phyloP scores from a whole-genome alignment of 2,113 vertebrate genomes.

The Sinocyclocheilus rhinocerous region DNA sequence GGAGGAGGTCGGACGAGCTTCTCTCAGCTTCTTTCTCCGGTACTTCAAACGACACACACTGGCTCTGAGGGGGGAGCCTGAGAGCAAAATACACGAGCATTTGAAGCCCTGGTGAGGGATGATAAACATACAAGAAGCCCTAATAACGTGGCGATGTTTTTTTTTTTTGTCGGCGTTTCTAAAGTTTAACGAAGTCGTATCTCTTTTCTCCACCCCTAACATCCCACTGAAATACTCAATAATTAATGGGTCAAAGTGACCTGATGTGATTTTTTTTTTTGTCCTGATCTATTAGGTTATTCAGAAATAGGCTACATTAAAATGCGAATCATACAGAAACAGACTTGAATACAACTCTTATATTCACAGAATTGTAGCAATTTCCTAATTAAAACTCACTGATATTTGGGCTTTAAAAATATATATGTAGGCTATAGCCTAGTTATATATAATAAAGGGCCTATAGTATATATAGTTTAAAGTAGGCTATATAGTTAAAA shows the following conservation, averaged over 20 bases:
- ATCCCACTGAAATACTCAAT: slow-evolving; percentile 31
- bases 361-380: too few relatives aligned
- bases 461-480: too few relatives aligned
- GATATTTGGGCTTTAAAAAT: not conserved
- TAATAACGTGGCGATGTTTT: slow-evolving; percentile 79
- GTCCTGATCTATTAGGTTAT: not conserved
- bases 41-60: slow-evolving; percentile 76
- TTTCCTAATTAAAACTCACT: too few relatives aligned
- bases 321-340: not conserved
- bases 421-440: too few relatives aligned
- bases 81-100: slow-evolving; percentile 72
- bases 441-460: too few relatives aligned
- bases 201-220: slow-evolving; percentile 67
- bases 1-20: slow-evolving; percentile 53
- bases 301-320: not conserved
- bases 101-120: slow-evolving; percentile 75
- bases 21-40: slow-evolving; percentile 68
- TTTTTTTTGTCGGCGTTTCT: slow-evolving; percentile 70
- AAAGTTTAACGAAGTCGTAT: slow-evolving; percentile 76
- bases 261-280: not conserved
- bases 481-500: not conserved
- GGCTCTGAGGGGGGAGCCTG: slow-evolving; percentile 70
- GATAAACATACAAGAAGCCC: slow-evolving; percentile 73
- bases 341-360: too few relatives aligned
- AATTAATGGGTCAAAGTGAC: not conserved